These are phyloP conservation scores for Conus ventricosus DNA, from an alignment of 1,140 invertebrate species.

Conservation along the genomic window DNA sequence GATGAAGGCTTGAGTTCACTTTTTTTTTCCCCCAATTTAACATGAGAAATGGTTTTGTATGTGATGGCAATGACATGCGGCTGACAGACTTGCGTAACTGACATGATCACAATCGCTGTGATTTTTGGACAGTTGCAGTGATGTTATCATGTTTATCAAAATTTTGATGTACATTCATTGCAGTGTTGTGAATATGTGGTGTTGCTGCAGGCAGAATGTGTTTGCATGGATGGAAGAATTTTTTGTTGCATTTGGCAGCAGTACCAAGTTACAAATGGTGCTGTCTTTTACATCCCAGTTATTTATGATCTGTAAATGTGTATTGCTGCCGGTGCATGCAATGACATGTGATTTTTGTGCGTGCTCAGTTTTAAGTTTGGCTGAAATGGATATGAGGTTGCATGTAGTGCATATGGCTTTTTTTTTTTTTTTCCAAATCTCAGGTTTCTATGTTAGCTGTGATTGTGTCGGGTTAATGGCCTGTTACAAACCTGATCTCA, in stretches of 20 bases:
- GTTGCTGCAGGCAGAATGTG: not conserved
- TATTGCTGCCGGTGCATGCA: not conserved
- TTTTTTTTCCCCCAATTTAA: too few relatives aligned
- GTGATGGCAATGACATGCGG: too few relatives aligned
- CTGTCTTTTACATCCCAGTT: not conserved
- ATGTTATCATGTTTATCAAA: too few relatives aligned
- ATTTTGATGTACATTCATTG: too few relatives aligned
- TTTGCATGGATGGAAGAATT: not conserved
- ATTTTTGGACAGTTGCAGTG: too few relatives aligned
- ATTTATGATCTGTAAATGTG: not conserved
- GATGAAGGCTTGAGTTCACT: too few relatives aligned
- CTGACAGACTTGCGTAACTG: too few relatives aligned
- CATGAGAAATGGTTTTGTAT: too few relatives aligned
- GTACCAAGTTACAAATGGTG: not conserved
- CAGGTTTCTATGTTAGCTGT: not conserved
- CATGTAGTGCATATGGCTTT: not conserved
- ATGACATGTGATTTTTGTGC: not conserved
- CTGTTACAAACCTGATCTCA: slow-evolving; percentile 3
- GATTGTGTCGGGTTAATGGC: not conserved
- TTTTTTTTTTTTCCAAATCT: not conserved
- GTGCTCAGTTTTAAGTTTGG: not conserved
- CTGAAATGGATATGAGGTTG: too few relatives aligned
- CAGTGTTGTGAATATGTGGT: not conserved
- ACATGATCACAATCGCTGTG: too few relatives aligned
- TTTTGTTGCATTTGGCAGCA: not conserved